Evolutionary conservation across 1,140 invertebrate species (phyloP), one percentile per base, ranked within the genome.

Genomic region (Trichomalopsis sarcophagae): DNA sequence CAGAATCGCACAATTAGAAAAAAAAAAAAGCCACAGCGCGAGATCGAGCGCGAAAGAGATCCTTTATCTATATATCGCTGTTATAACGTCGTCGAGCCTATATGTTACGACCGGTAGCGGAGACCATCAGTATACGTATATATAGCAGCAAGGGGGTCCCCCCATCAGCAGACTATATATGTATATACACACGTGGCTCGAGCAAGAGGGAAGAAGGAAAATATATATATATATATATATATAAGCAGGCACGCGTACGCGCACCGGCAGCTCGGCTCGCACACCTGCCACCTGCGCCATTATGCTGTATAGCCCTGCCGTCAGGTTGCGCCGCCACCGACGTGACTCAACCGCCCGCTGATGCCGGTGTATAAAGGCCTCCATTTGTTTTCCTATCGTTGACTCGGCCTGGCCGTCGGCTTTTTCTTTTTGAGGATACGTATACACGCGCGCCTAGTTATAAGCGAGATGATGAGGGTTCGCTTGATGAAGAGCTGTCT

Each of bases 261-360:
- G 77, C 17, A 66, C 30, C 30, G 50, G 55, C 30, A 71, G 36
- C 30, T 36, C 33, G 0, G 27, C 33, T 23, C 14, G 36, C 3
- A 17, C 81, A 79, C 82, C 81, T 82, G 81, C 81, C 81, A 36
- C 33, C 55, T 68, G 50, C 81, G 36, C 13, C 33, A 36, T 36
- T 5, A 0, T n/a, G n/a, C n/a, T n/a, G n/a, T 55, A 13, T 9
- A 55, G 50, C 17, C 50, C 50, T 21, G 50, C 68, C 21, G n/a
- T 33, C 82, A 55, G 82, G 62, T 78, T 50, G 62, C 55, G 27
- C 66, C 14, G 17, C 50, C 50, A 66, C 62, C 17, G 55, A 6
- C 21, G 55, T 84, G 82, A 84, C 73, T 84, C 82, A 84, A 71
- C 82, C n/a, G 62, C 62, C 62, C 44, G 68, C 23, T 55, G 27